Evolutionary conservation across 2,113 vertebrate genomes (phyloP).

Genomic region (Chiloscyllium plagiosum): DNA sequence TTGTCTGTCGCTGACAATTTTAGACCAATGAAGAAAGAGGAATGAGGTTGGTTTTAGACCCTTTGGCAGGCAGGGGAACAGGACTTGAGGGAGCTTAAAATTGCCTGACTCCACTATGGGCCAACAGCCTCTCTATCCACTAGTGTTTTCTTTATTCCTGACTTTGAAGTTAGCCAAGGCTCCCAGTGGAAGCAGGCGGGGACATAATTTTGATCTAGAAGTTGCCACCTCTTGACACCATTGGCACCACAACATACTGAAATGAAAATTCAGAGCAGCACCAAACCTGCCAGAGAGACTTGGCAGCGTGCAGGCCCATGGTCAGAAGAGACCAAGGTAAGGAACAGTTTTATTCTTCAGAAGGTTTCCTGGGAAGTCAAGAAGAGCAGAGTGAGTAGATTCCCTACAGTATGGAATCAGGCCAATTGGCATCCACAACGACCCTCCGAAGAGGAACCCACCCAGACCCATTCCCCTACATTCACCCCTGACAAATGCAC

Average conservation of each 20-base stretch:
- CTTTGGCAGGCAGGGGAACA: background rate
- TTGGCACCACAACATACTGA: background rate
- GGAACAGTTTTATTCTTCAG: background rate
- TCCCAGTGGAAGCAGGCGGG: background rate
- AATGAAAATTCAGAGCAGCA: background rate
- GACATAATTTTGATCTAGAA: background rate
- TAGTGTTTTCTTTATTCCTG: background rate
- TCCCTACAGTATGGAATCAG: no score
- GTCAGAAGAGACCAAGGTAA: background rate
- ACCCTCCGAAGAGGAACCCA: no score
- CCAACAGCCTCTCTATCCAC: background rate
- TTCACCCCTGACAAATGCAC: no score
- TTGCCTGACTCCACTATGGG: background rate
- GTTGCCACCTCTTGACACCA: background rate
- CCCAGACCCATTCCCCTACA: no score
- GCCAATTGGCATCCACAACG: no score
- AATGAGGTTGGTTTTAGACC: background rate
- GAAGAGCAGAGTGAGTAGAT: background rate
- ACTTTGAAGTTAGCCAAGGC: background rate
- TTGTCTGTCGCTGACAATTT: background rate
- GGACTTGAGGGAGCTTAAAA: background rate
- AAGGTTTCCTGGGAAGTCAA: background rate
- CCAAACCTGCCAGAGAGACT: background rate
- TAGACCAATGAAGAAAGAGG: background rate
- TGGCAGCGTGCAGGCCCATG: background rate